Evolutionary conservation across 2,888 invertebrate genomes (phyloP), one percentile per base, ranked within the genome.

Genomic region (Diadegma fenestrale): DNA sequence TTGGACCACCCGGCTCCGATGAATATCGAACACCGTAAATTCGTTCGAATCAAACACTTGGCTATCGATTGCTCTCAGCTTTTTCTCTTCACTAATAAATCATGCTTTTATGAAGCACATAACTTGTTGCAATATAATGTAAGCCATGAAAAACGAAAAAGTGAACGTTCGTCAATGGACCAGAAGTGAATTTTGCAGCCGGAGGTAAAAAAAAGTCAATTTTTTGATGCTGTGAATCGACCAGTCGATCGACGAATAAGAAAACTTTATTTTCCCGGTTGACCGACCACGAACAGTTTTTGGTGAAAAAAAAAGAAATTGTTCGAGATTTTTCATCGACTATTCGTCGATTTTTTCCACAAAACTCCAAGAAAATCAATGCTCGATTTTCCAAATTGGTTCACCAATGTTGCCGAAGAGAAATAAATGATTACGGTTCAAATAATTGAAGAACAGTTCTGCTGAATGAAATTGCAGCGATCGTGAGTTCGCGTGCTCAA

Each of bases 21-120:
- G 63, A 64, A 64, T 64, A 64, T 64, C 10, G 63, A 63, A 63
- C n/a, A 33, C 30, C 19, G 37, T 41, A 41, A 41, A 66, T 66
- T 41, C 37, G 22, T 41, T 37, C 66, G 41, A 41, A 41, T 22
- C 41, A 22, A 22, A 41, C 37, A 37, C 41, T 66, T 41, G 10
- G 58, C 66, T 41, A 22, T 66, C 22, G 37, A 66, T 3, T 19
- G 19, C 41, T 66, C 8, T 41, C 41, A 41, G 1, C 19, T n/a
- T 22, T 54, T 26, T 58, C 19, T 22, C 22, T 41, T 37, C n/a
- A 41, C 37, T 64, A 41, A 66, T 58, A 58, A 58, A 58, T 58
- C 58, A 26, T 58, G 14, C 12, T 6, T 58, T 26, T 58, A 26
- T 58, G 26, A 26, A 26, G 58, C 58, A 26, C 14, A 26, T 14